Conservation (phyloP, 2,113 vertebrate species). For the Sinocyclocheilus rhinocerous region DNA sequence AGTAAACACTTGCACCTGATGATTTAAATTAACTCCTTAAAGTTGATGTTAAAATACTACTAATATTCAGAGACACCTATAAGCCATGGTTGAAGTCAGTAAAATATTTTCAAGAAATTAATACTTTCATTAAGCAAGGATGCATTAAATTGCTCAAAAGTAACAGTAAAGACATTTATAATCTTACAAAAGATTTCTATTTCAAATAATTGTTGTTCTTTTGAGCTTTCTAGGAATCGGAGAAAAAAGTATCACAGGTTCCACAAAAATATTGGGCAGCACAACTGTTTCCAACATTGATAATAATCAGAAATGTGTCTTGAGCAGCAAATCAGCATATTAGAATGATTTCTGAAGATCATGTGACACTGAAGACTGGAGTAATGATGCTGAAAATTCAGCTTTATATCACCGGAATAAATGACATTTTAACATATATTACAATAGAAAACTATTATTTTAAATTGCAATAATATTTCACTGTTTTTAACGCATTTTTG, state of each 20-base stretch:
- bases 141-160: not conserved
- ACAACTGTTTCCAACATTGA: not conserved
- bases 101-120: not conserved
- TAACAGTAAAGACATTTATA: not conserved
- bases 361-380: not conserved
- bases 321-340: not conserved
- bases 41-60: too few species aligned
- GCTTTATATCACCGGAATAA: too few species aligned
- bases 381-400: not conserved
- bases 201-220: not conserved
- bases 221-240: too few species aligned
- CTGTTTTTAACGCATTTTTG: too few species aligned
- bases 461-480: too few species aligned
- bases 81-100: too few species aligned
- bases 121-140: not conserved
- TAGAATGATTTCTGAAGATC: not conserved
- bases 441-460: not conserved
- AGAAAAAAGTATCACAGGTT: not conserved
- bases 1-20: too few species aligned
- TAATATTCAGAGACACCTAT: too few species aligned
- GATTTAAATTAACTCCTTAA: too few species aligned
- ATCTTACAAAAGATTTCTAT: not conserved
- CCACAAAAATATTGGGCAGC: not conserved
- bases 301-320: not conserved
- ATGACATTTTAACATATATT: too few species aligned